Conservation (phyloP, 64 coral and sea anemone species). For the Catalaphyllia jardinei region DNA sequence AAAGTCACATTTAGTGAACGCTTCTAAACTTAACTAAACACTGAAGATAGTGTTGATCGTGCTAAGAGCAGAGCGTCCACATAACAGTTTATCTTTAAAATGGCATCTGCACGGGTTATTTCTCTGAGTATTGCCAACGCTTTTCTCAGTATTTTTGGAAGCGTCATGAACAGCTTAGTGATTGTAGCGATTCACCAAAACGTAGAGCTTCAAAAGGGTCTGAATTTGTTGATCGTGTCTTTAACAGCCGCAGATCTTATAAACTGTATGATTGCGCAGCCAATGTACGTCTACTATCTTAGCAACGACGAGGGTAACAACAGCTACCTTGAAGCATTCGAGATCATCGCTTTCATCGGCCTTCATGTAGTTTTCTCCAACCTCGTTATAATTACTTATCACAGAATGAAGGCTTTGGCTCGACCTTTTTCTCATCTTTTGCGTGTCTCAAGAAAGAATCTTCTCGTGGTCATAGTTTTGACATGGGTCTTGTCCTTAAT, state of each 20-base stretch:
- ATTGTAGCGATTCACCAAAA: background rate
- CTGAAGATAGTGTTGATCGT: background rate
- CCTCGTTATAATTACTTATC: slow-evolving; percentile 32
- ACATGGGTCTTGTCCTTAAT: slow-evolving; percentile 19
- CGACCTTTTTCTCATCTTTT: slow-evolving; percentile 18
- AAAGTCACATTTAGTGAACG: background rate
- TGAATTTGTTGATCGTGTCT: slow-evolving; percentile 33
- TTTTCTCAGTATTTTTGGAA: background rate
- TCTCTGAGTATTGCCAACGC: background rate
- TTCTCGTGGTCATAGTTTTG: background rate
- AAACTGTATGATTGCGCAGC: slow-evolving; percentile 29
- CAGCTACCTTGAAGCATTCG: background rate
- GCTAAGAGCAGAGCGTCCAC: background rate
- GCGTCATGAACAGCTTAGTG: slow-evolving; percentile 10
- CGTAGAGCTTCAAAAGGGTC: slow-evolving; percentile 29
- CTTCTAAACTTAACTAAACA: background rate
- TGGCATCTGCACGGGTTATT: slow-evolving; percentile 1
- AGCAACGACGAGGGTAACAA: background rate
- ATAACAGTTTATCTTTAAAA: background rate
- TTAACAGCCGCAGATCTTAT: slow-evolving; percentile 5
- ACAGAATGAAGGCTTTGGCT: slow-evolving; percentile 17
- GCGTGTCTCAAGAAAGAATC: background rate
- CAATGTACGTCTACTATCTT: slow-evolving; percentile 30
- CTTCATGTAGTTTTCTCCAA: slow-evolving; percentile 28
- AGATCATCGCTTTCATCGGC: slow-evolving; percentile 19